Evolutionary conservation across 1,140 invertebrate genomes (phyloP).

Genomic region (Drosophila trapezifrons): DNA sequence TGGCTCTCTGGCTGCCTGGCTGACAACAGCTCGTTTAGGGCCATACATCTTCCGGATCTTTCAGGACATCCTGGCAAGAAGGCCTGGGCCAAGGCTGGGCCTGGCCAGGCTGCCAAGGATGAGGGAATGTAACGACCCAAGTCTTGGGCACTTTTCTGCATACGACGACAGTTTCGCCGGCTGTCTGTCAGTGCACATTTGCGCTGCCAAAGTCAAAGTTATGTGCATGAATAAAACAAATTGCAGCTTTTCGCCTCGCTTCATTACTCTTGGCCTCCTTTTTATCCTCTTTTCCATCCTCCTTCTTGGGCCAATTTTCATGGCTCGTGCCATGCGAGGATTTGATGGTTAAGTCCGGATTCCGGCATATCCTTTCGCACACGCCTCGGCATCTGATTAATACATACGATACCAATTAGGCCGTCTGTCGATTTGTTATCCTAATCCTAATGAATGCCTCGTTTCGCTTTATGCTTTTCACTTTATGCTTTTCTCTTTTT

Average conservation of each 20-base stretch:
- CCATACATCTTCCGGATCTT: slow-evolving; percentile 48
- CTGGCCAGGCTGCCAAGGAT: too few species aligned
- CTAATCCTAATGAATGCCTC: slow-evolving; percentile 7
- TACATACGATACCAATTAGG: slow-evolving; percentile 18
- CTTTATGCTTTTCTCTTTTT: neutral
- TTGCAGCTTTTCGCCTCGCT: slow-evolving; percentile 46
- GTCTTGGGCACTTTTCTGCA: slow-evolving; percentile 37
- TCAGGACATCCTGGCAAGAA: neutral
- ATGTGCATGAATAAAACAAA: slow-evolving; percentile 61
- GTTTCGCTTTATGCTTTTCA: neutral
- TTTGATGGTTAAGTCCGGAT: neutral
- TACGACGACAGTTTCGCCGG: slow-evolving; percentile 33
- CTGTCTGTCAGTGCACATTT: slow-evolving; percentile 43
- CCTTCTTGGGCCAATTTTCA: neutral
- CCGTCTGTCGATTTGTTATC: slow-evolving; percentile 13
- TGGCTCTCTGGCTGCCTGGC: neutral
- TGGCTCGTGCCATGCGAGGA: neutral
- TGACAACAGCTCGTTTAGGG: slow-evolving; percentile 60
- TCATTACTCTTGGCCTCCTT: slow-evolving; percentile 25
- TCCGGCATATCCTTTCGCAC: neutral
- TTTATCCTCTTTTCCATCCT: neutral
- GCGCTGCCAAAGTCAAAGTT: slow-evolving; percentile 36
- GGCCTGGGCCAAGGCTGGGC: too few species aligned
- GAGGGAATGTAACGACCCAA: neutral
- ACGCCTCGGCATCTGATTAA: slow-evolving; percentile 10